phyloP scores from a whole-genome alignment of 2,113 vertebrate genomes.

The Microcebus tavaratra region DNA sequence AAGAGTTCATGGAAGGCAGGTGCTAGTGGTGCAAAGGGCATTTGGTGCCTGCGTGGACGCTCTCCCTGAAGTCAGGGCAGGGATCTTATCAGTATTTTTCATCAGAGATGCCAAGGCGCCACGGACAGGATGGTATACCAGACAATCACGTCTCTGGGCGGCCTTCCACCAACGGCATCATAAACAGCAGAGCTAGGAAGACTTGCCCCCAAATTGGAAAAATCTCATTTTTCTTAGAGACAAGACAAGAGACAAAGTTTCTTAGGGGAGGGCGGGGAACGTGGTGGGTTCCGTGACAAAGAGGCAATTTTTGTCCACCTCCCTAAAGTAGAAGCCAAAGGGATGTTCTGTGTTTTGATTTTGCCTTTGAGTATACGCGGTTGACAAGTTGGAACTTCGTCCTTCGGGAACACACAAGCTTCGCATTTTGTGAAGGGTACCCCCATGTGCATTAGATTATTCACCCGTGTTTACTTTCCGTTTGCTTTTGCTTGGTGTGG shows the following conservation, averaged over 20 bases:
- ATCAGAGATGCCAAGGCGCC: neutral
- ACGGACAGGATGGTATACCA: neutral
- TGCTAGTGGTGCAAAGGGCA: neutral
- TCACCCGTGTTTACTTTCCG: conserved; percentile 46
- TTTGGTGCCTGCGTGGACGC: neutral
- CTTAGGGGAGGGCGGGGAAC: neutral
- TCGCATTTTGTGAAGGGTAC: neutral
- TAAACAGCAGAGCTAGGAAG: neutral
- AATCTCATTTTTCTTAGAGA: neutral
- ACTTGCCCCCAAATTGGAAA: neutral
- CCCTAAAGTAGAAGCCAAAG: conserved; percentile 25
- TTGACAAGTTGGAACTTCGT: neutral
- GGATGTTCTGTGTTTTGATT: conserved; percentile 44
- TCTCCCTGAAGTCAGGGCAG: neutral
- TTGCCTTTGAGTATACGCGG: neutral
- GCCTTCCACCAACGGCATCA: neutral
- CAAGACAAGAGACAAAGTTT: neutral
- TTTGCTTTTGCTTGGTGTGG: conserved; percentile 56
- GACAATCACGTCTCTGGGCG: neutral
- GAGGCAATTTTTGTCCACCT: neutral
- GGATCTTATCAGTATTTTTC: neutral
- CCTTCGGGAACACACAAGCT: neutral
- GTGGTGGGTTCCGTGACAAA: neutral
- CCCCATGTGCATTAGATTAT: conserved; percentile 36
- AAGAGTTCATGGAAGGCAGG: neutral